Percentiles rank a stretch among this genome's conserved stretches.
Evolutionary conservation across 2,888 invertebrate species (phyloP).

Genomic region (Digitonthophagus gazella): DNA sequence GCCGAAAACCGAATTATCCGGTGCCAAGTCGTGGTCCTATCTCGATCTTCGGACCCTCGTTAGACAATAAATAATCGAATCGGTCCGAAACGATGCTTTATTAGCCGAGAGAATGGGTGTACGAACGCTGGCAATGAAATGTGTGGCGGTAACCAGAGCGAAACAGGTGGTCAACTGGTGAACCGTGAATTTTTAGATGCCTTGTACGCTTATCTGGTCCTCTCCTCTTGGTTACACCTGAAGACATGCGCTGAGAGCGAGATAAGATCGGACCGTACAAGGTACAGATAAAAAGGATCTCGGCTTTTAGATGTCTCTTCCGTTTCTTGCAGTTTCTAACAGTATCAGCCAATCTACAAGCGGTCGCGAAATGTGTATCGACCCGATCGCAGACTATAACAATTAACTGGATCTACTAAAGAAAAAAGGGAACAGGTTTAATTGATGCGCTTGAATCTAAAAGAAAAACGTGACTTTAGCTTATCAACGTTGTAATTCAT

Average conservation of each 20-base stretch:
- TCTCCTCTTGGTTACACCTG: conserved; percentile 5
- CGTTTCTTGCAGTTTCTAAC: not conserved
- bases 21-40: conserved; percentile 4
- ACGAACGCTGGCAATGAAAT: conserved; percentile 28
- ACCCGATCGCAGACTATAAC: not conserved
- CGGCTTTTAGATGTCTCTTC: not conserved
- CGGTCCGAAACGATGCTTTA: conserved; percentile 2
- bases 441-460: not conserved
- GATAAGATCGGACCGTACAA: not conserved
- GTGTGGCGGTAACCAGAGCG: conserved; percentile 30
- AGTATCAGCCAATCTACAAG: not conserved
- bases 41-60: not conserved
- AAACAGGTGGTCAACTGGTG: conserved; percentile 33
- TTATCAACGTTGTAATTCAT: not conserved
- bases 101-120: conserved; percentile 19
- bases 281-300: not conserved
- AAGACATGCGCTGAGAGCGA: not conserved
- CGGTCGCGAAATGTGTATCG: not conserved
- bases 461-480: not conserved
- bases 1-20: conserved; percentile 10
- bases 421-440: not conserved
- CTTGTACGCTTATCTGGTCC: conserved; percentile 25
- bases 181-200: conserved; percentile 31
- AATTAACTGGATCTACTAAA: not conserved
- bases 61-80: conserved; percentile 14